These are phyloP conservation scores for Enhydra lutris DNA, from an alignment of 2,113 vertebrate species.

Conservation along the genomic window DNA sequence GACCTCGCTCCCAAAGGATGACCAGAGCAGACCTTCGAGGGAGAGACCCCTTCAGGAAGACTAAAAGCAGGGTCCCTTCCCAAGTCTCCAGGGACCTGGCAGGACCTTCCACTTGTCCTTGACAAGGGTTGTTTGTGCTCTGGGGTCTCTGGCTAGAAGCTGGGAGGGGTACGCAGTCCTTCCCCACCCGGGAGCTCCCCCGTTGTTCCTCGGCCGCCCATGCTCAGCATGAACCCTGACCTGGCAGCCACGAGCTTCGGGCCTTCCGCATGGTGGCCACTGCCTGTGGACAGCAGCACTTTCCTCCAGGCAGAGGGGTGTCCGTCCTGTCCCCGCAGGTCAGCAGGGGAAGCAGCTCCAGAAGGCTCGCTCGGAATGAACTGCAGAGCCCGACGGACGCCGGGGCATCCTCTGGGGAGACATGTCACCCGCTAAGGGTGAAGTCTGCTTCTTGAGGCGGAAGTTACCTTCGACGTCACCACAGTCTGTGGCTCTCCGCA, in stretches of 20 bases:
- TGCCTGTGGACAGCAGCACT: not conserved
- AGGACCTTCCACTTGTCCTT: not conserved
- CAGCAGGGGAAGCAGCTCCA: not conserved
- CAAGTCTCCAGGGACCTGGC: not conserved
- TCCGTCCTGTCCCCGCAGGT: accelerated
- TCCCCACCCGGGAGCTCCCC: accelerated
- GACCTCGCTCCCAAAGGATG: too few relatives aligned
- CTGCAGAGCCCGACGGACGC: accelerated
- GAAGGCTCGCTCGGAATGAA: not conserved
- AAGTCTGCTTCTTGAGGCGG: not conserved
- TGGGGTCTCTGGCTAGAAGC: not conserved
- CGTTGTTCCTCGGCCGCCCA: accelerated
- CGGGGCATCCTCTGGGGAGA: accelerated
- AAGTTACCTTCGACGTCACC: not conserved
- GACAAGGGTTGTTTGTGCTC: not conserved
- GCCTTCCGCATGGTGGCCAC: not conserved
- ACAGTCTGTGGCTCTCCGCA: too few relatives aligned
- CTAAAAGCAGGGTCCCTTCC: not conserved
- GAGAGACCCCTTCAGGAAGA: not conserved
- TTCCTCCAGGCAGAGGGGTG: not conserved
- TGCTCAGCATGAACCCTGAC: not conserved
- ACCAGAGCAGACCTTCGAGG: not conserved
- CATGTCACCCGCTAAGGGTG: accelerated
- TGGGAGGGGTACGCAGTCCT: not conserved
- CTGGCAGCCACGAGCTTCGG: not conserved